Conservation (phyloP, 2,113 vertebrate genomes). For the Plotosus lineatus region DNA sequence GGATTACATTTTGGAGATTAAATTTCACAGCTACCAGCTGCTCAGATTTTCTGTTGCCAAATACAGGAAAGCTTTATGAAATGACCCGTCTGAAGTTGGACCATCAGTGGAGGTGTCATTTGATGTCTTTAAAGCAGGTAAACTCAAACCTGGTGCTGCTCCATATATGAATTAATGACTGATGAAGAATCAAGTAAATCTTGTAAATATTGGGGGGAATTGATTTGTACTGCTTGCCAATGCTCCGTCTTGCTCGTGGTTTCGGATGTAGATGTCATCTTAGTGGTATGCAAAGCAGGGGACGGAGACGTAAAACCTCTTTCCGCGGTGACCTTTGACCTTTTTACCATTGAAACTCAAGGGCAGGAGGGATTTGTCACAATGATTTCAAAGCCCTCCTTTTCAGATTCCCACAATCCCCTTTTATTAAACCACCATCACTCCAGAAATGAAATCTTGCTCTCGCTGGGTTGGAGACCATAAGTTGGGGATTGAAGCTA, state of each 20-base stretch:
- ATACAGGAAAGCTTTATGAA: not conserved
- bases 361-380: slow-evolving; percentile 56
- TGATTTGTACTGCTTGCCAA: not conserved
- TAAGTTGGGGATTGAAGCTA: slow-evolving; percentile 66
- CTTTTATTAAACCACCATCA: slow-evolving; percentile 47
- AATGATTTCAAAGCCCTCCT: slow-evolving; percentile 67
- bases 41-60: not conserved
- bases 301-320: slow-evolving; percentile 60
- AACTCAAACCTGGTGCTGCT: not conserved
- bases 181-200: not conserved
- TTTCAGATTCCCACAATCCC: slow-evolving; percentile 65
- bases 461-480: slow-evolving; percentile 45
- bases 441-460: slow-evolving; percentile 53
- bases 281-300: slow-evolving; percentile 4
- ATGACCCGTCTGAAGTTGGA: not conserved
- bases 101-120: not conserved
- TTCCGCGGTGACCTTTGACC: slow-evolving; percentile 64
- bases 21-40: not conserved
- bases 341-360: slow-evolving; percentile 58
- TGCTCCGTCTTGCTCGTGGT: not conserved
- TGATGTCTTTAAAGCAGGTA: not conserved
- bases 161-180: not conserved
- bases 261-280: not conserved
- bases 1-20: slow-evolving; percentile 7
- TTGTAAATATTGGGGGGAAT: not conserved